phyloP scores from a whole-genome alignment of 2,113 vertebrate genomes.

The Lophochroa leadbeateri region DNA sequence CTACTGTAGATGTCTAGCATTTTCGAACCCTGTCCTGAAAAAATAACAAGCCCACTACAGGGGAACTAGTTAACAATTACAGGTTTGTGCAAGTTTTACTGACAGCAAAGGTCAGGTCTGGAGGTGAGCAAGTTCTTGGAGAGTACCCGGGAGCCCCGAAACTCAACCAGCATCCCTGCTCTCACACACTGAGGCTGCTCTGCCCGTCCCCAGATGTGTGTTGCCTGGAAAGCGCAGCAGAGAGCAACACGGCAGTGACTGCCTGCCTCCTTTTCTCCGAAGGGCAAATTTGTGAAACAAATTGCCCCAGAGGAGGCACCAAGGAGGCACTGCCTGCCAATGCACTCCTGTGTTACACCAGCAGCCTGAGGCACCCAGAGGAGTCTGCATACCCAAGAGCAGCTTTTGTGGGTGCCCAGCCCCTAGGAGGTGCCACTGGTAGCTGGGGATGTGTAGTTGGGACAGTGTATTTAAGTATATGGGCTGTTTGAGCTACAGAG shows the following conservation, averaged over 20 bases:
- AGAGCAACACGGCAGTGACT: background rate
- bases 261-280: background rate
- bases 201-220: accelerated
- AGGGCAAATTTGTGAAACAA: background rate
- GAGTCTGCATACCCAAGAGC: background rate
- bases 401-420: background rate
- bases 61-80: slow-evolving; percentile 6
- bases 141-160: background rate
- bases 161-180: background rate
- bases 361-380: background rate
- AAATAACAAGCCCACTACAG: background rate
- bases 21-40: slow-evolving; percentile 31
- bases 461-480: background rate
- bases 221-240: background rate
- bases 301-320: background rate
- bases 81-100: slow-evolving; percentile 18
- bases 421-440: background rate
- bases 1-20: slow-evolving; percentile 48
- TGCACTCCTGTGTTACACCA: background rate
- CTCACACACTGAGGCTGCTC: background rate
- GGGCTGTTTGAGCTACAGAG: background rate
- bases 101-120: slow-evolving; percentile 1
- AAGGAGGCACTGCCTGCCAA: background rate
- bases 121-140: background rate
- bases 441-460: background rate